Evolutionary conservation across 2,888 invertebrate genomes (phyloP).

Genomic region (Trypoxylon attenuatum): DNA sequence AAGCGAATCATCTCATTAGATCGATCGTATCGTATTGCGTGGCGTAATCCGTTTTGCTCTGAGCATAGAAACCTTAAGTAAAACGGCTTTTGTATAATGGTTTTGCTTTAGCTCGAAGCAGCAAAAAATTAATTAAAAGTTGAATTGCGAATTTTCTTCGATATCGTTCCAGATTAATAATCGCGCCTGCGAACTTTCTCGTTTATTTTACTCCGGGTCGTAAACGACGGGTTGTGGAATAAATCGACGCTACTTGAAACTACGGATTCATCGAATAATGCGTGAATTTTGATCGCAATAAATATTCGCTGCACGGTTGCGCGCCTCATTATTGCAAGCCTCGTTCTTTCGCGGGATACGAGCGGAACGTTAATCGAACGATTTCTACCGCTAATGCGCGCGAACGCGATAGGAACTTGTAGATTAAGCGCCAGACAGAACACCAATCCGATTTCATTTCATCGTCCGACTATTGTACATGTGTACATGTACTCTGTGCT

Average conservation of each 20-base stretch:
- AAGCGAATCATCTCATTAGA: constrained; percentile 6
- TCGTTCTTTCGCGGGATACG: no score
- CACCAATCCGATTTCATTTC: constrained; percentile 21
- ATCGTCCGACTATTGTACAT: not conserved
- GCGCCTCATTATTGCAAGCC: not conserved
- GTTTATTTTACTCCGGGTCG: not conserved
- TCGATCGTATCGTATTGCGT: not conserved
- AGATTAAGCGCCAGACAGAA: no score
- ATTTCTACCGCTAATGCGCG: no score
- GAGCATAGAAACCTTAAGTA: not conserved
- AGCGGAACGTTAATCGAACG: no score
- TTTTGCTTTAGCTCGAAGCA: no score
- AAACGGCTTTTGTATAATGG: no score
- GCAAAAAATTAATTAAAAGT: constrained; percentile 1
- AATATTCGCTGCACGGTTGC: not conserved
- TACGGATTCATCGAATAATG: not conserved
- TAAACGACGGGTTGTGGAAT: not conserved
- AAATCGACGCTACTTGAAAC: not conserved
- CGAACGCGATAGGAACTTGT: no score
- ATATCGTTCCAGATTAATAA: not conserved
- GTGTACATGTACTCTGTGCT: not conserved
- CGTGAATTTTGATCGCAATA: not conserved
- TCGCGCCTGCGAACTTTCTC: not conserved
- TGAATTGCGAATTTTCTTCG: not conserved
- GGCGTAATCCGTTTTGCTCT: constrained; percentile 10